Conservation (phyloP, 2,888 invertebrate species). For the Pyrrhia umbra region DNA sequence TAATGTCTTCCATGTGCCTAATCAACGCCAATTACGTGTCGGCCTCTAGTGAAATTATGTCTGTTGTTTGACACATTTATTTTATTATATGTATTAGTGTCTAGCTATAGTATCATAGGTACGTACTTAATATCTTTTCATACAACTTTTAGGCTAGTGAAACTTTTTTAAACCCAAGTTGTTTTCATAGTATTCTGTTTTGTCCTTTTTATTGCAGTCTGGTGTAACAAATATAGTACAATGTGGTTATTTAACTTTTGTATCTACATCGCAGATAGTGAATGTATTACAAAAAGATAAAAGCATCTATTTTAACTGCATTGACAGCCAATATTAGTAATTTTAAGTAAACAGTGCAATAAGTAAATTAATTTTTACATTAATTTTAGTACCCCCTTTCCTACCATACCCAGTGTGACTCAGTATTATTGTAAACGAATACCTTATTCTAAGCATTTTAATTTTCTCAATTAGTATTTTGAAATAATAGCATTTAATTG, state of each 20-base stretch:
- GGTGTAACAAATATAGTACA: too few species aligned
- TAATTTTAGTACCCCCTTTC: constrained; percentile 22
- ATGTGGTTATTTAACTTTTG: too few species aligned
- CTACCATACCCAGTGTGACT: constrained; percentile 10
- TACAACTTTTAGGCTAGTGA: too few species aligned
- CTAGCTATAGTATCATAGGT: too few species aligned
- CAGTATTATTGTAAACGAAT: constrained; percentile 61
- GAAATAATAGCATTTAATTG: constrained; percentile 57
- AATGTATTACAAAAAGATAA: too few species aligned
- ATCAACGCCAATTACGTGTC: neutral
- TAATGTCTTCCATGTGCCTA: constrained; percentile 5
- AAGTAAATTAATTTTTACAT: constrained; percentile 1
- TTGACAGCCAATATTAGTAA: neutral
- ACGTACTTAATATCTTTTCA: too few species aligned
- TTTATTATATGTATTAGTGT: too few species aligned
- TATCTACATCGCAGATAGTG: too few species aligned
- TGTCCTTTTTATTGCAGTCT: too few species aligned
- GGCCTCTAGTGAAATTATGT: constrained; percentile 3
- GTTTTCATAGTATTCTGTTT: too few species aligned
- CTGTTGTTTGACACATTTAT: neutral
- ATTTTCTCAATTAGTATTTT: constrained; percentile 44
- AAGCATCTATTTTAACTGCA: neutral
- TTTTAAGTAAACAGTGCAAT: constrained; percentile 1
- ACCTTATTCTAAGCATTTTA: constrained; percentile 64
- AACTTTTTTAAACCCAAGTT: too few species aligned